Conservation (phyloP, 64 coral and sea anemone genomes). For the Actinia tenebrosa region DNA sequence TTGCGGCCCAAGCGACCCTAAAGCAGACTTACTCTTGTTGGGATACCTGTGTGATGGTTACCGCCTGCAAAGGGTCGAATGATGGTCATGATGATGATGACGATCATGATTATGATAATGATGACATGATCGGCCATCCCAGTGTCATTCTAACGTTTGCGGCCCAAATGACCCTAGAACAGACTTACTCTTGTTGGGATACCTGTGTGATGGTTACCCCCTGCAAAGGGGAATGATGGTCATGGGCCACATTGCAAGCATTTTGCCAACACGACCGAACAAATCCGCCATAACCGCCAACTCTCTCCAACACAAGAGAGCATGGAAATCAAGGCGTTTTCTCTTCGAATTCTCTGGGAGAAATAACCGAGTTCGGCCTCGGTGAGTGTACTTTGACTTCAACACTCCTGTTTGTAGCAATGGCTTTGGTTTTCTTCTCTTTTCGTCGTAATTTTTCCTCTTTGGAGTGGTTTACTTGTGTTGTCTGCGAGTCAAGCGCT, state of each 20-base stretch:
- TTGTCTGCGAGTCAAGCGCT: not conserved
- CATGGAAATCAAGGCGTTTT: constrained; percentile 71
- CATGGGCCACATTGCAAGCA: constrained; percentile 99
- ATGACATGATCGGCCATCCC: too few species aligned
- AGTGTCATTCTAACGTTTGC: too few species aligned
- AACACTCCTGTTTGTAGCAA: constrained; percentile 2
- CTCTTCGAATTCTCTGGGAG: constrained; percentile 38
- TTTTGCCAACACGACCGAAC: constrained; percentile 96
- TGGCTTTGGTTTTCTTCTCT: constrained; percentile 23
- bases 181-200: not conserved
- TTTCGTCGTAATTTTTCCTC: constrained; percentile 14
- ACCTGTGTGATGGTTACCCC: constrained; percentile 59
- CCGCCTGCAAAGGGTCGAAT: constrained; percentile 86
- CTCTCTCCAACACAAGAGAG: constrained; percentile 74
- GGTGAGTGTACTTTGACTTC: constrained; percentile 61
- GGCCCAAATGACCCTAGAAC: too few species aligned
- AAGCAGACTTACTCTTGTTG: not conserved
- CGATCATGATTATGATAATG: not conserved
- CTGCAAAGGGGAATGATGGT: constrained; percentile 99
- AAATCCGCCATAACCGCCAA: constrained; percentile 94
- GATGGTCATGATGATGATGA: constrained; percentile 48
- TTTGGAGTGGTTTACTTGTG: not conserved
- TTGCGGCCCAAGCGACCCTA: too few species aligned
- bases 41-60: constrained; percentile 39
- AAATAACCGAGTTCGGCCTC: constrained; percentile 55